Evolutionary conservation across 2,113 vertebrate species (phyloP), one percentile per base, ranked within the genome.

Genomic region (Barnardius zonarius): DNA sequence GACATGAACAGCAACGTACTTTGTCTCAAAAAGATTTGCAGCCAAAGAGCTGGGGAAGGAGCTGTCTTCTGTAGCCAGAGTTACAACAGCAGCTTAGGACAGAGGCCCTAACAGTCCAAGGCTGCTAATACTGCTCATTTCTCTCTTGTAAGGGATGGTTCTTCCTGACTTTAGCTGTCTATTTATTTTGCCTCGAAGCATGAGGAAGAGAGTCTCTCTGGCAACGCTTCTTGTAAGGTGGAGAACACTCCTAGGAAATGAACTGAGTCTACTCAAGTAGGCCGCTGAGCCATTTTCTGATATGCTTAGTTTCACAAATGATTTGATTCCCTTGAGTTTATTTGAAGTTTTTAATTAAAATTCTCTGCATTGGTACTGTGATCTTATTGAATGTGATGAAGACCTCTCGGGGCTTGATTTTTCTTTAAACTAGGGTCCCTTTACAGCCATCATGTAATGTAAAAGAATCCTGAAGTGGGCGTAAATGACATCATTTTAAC

Each of bases 251-350:
- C 18, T 49, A 86, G 35, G 69, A 94, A 72, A 94, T 41, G 14
- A 88, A 16, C 39, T 52, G 48, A 89, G n/a, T 25, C 70, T 82
- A 82, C 70, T 74, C 81, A 74, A 73, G 37, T 69, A 92, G 88
- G 93, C 74, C 13, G 2, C 80, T 57, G 78, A 93, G 86, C 35
- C 23, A 7, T 97, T 96, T 96, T 96, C 90, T 95, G 72, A 57
- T 95, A 96, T 57, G 83, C 91, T 94, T 90, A 88, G 68, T 85
- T 96, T 97, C 91, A 97, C 94, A 96, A 93, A 95, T 91, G 4
- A 93, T 93, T 97, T 86, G 13, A 96, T 95, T 88, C 97, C 93
- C 89, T 94, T 48, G 81, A 95, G 86, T 74, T 95, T 88, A 86
- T 94, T 67, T 91, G 76, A 83, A 57, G 72, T 44, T 95, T 95